A percentile compares a stretch with the other conserved stretches of the same genome.
These are phyloP conservation scores for Liasis olivaceus DNA, from an alignment of 2,797 vertebrate species.

Conservation along the genomic window DNA sequence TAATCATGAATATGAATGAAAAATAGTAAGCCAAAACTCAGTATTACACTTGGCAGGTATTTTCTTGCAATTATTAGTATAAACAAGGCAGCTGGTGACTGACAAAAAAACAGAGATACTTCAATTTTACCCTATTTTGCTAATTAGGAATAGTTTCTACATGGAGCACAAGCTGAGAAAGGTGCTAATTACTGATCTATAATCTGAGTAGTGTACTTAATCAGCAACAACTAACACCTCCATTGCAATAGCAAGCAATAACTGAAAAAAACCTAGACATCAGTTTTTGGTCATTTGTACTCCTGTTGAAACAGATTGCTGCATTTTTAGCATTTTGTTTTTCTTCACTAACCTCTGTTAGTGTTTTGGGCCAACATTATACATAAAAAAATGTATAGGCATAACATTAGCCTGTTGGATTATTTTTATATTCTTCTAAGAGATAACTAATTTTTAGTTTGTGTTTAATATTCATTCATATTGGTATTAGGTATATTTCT, in stretches of 20 bases:
- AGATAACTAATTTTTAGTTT: not conserved
- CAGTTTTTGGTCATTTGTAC: not conserved
- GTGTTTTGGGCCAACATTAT: not conserved
- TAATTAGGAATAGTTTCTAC: slow-evolving; percentile 34
- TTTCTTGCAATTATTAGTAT: not conserved
- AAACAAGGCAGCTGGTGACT: slow-evolving; percentile 47
- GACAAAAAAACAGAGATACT: slow-evolving; percentile 35
- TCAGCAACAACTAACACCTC: not conserved
- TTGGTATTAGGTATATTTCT: not conserved
- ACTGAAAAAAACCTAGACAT: not conserved
- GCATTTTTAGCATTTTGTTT: not conserved
- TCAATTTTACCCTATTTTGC: slow-evolving; percentile 25
- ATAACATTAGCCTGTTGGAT: not conserved
- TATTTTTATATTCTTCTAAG: not conserved
- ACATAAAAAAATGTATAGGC: not conserved
- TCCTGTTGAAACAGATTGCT: rapidly evolving
- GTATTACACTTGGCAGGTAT: slow-evolving; percentile 34
- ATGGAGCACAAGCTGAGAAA: slow-evolving; percentile 15
- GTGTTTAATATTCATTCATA: not conserved
- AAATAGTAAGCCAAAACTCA: rapidly evolving
- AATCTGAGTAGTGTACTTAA: rapidly evolving
- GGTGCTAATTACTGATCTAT: not conserved
- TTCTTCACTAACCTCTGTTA: not conserved
- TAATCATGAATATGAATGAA: not conserved
- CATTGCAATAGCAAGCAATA: not conserved